phyloP scores from a whole-genome alignment of 2,888 invertebrate genomes.

The Molanna angustata region DNA sequence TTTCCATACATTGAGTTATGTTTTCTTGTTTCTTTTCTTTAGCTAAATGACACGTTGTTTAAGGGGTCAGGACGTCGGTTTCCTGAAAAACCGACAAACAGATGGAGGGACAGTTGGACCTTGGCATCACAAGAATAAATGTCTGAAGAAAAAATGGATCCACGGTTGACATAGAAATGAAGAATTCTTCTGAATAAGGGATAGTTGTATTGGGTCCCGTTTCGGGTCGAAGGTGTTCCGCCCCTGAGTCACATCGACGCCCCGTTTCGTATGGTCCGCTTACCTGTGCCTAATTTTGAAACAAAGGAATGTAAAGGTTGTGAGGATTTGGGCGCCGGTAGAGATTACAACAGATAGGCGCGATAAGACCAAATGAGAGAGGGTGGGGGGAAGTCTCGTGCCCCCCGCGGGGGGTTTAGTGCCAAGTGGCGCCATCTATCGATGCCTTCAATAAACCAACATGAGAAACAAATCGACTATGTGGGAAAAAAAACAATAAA shows the following conservation, averaged over 20 bases:
- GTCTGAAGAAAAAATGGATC: too few relatives aligned
- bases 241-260: background rate
- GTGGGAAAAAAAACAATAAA: slow-evolving; percentile 1
- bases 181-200: too few relatives aligned
- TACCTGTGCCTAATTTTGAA: slow-evolving; percentile 23
- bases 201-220: too few relatives aligned
- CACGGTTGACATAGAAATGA: too few relatives aligned
- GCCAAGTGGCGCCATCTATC: slow-evolving; percentile 18
- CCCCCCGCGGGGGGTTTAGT: slow-evolving; percentile 16
- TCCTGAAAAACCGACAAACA: too few relatives aligned
- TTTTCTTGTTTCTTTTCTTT: too few relatives aligned
- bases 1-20: too few relatives aligned
- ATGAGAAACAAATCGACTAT: slow-evolving; percentile 2
- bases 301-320: slow-evolving; percentile 29
- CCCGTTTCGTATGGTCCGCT: slow-evolving; percentile 2
- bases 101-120: too few relatives aligned
- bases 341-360: slow-evolving; percentile 23
- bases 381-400: slow-evolving; percentile 16
- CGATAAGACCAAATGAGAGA: slow-evolving; percentile 11
- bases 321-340: slow-evolving; percentile 21
- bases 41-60: too few relatives aligned
- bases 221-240: too few relatives aligned
- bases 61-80: too few relatives aligned
- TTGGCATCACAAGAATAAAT: too few relatives aligned
- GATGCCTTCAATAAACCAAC: background rate